Evolutionary conservation across 2,797 vertebrate species (phyloP).

Genomic region (Mormyrus hasselquistii): DNA sequence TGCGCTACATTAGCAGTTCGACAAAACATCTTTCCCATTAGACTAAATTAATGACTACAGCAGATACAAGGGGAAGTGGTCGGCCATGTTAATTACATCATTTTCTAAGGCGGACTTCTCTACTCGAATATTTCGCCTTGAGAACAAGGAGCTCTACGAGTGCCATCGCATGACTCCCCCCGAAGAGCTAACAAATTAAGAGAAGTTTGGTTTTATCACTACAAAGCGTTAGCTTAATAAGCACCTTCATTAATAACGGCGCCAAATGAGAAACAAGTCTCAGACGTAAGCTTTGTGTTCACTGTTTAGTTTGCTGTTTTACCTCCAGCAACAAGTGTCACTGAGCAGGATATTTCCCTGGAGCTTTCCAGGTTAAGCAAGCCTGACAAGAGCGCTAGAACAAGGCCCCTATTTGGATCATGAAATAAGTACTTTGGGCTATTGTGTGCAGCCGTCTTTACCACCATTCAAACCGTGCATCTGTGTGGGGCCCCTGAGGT

Average conservation of each 20-base stretch:
- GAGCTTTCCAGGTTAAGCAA: neutral
- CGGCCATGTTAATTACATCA: conserved; percentile 13
- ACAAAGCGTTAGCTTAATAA: neutral
- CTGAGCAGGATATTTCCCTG: neutral
- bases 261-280: neutral
- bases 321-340: neutral
- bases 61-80: neutral
- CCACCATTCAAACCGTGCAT: neutral
- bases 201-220: neutral
- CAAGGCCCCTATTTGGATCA: neutral
- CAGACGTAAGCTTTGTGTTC: neutral
- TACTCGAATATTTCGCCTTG: neutral
- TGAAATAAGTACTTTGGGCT: neutral
- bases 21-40: conserved; percentile 20
- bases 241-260: neutral
- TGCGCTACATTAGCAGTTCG: conserved; percentile 8
- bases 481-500: neutral
- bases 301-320: neutral
- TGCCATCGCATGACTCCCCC: neutral
- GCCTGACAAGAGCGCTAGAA: neutral
- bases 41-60: conserved; percentile 15
- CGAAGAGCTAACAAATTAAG: neutral
- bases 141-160: neutral
- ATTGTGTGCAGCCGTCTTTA: neutral
- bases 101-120: neutral